Evolutionary conservation across 2,888 invertebrate species (phyloP), one percentile per base, ranked within the genome.

Genomic region (Dynastes maya): DNA sequence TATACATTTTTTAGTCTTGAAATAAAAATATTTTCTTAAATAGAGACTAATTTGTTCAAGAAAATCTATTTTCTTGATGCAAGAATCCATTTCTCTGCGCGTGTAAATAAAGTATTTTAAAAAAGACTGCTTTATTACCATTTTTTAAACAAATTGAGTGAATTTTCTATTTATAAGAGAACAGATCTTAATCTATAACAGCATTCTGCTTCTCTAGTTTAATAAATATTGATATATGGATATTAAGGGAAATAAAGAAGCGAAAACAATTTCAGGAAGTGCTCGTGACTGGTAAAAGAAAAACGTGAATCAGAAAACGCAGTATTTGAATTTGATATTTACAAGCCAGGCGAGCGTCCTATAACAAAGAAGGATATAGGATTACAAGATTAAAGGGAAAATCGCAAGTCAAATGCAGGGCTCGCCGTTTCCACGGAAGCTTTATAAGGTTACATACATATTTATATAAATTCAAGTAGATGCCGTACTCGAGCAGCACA

Each of bases 221-320:
- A n/a, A 51, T 68, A 68, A 68, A 68, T 68, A 68, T 68, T 68
- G 13, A 68, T 68, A 27, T 51, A 53, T 51, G 49, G 68, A 53
- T 27, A 68, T 68, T 29, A 8, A 27, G 27, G 13, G 51, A 68
- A 68, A 27, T 68, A 51, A 53, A 51, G 68, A 27, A 68, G 13
- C 68, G 68, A 51, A 27, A 63, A 68, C 68, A 68, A 65, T 65
- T 65, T 65, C 65, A 29, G 51, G 29, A 68, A 68, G 51, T 45
- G n/a, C 45, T n/a, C 68, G 29, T 29, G 27, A 49, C 2, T n/a
- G 11, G 40, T 6, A 16, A 6, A 65, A 6, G 65, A 65, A 65
- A 63, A 63, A 63, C 29, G 27, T 8, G 65, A 65, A 65, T 65
- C 37, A 11, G 37, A 11, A 68, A 29, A 51, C 27, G 29, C 68